These are phyloP conservation scores for Mastomys natalensis DNA, from an alignment of 2,113 vertebrate genomes.

Conservation along the genomic window DNA sequence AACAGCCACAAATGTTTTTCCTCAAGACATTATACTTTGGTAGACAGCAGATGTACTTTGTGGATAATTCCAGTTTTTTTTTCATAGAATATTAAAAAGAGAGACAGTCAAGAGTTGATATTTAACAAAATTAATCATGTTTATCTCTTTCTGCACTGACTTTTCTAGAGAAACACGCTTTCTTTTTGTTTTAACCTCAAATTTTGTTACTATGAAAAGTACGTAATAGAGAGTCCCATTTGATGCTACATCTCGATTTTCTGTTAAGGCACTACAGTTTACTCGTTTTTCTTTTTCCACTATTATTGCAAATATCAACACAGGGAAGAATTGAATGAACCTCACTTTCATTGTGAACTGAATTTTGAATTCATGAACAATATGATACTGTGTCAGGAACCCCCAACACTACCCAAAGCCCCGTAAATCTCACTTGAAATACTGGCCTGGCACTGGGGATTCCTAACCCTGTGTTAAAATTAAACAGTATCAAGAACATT, in stretches of 20 bases:
- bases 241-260: neutral
- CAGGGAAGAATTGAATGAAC: neutral
- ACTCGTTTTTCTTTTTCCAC: neutral
- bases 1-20: neutral
- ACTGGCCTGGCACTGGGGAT: neutral
- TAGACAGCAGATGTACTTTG: neutral
- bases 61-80: neutral
- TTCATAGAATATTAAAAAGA: neutral
- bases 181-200: neutral
- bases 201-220: neutral
- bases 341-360: neutral
- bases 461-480: neutral
- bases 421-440: neutral
- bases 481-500: neutral
- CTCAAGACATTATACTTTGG: neutral
- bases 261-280: neutral
- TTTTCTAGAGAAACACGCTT: neutral
- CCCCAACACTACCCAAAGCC: neutral
- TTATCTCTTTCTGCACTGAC: neutral
- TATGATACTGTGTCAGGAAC: neutral
- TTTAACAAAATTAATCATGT: constrained; percentile 38
- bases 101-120: neutral
- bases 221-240: neutral
- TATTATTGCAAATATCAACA: neutral
- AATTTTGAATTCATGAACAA: neutral